Percentiles rank a stretch among this genome's conserved stretches.
phyloP scores from a whole-genome alignment of 2,797 vertebrate genomes.

The Silurus lanzhouensis region DNA sequence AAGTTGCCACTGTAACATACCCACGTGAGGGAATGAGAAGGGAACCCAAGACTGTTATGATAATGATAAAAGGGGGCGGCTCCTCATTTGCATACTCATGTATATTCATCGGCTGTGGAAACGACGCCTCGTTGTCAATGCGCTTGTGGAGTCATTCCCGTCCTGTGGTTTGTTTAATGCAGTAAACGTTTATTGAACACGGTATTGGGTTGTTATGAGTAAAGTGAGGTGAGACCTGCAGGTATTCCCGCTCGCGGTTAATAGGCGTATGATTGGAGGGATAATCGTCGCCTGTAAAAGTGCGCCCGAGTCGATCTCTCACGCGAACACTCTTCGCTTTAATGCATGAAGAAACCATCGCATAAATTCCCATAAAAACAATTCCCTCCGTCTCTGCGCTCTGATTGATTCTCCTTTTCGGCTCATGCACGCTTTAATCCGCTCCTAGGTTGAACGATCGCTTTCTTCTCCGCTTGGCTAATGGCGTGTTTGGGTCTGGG shows the following conservation, averaged over 20 bases:
- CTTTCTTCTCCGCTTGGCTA: slow-evolving; percentile 25
- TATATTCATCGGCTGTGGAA: no score
- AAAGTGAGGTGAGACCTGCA: background rate
- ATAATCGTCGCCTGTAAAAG: background rate
- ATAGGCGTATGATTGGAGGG: background rate
- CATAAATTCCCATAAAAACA: background rate
- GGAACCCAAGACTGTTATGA: no score
- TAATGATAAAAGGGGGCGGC: no score
- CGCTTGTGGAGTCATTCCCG: background rate
- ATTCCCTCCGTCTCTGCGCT: background rate
- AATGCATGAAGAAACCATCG: background rate
- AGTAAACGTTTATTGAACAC: background rate
- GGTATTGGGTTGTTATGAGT: background rate
- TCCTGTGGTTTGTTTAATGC: background rate
- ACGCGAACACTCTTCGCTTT: background rate
- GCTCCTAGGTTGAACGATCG: background rate
- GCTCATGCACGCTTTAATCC: slow-evolving; percentile 6
- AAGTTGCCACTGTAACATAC: no score
- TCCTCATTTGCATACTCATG: no score
- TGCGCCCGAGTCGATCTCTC: background rate
- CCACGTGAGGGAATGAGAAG: no score
- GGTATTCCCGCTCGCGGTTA: background rate
- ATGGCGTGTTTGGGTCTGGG: background rate
- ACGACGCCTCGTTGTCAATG: background rate
- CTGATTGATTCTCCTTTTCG: background rate